Evolutionary conservation across 2,797 vertebrate genomes (phyloP), one percentile per base, ranked within the genome.

Genomic region (Melanotaenia trifasciata): DNA sequence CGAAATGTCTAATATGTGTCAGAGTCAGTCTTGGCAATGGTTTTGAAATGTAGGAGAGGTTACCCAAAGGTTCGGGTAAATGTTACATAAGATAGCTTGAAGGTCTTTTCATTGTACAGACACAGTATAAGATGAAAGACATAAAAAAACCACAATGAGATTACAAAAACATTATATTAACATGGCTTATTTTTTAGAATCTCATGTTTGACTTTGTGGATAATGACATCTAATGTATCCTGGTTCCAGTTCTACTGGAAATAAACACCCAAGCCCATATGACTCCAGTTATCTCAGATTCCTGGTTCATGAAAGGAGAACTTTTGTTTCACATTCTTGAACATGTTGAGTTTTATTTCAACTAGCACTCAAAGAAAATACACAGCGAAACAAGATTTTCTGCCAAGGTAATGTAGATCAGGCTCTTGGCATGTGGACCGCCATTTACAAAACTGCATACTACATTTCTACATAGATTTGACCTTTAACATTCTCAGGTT

Each of bases 301-400:
- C 83, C 79, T 65, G 82, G 68, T 90, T 90, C 76, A 67, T 84
- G 86, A 91, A 85, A 90, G 74, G 70, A 85, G 84, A 89, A 90
- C 84, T 87, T 89, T 87, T 83, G 85, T 89, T 90, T 87, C 89
- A 89, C 88, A 80, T 93, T 92, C 84, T 90, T 86, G 72, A 91
- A 91, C 83, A 86, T 72, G 87, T 84, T 81, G 84, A 3, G 86
- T 75, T 89, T 91, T 81, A 84, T 90, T 93, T 92, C 88, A 84
- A 67, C 78, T 79, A 24, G 77, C 50, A 10, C 82, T 86, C 72
- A 90, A 92, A 90, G 85, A 90, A 83, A 94, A 94, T 90, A 94
- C 80, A 93, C 83, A 85, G 67, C 66, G 62, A 84, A 75, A 81
- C 81, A 76, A 71, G 76, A 64, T 70, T 77, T 59, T 74, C 79